phyloP scores from a whole-genome alignment of 2,113 vertebrate genomes.

The Triplophysa siluroides region DNA sequence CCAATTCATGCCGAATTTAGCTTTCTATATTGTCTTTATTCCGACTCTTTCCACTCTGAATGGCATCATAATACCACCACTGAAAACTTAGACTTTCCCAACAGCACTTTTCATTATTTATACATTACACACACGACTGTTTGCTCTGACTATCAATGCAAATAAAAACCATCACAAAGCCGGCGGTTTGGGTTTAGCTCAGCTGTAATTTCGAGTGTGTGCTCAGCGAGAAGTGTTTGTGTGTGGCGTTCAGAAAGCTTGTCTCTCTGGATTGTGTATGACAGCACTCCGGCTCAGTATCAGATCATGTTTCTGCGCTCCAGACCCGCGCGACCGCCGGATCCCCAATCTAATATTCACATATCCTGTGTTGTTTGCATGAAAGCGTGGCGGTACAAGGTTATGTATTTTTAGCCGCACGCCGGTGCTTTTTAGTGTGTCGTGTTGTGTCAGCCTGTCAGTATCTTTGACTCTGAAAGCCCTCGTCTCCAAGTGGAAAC shows the following conservation, averaged over 20 bases:
- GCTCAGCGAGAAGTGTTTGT: neutral
- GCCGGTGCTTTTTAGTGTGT: slow-evolving; percentile 2
- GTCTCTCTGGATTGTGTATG: slow-evolving; percentile 7
- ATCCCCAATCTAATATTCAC: slow-evolving; percentile 32
- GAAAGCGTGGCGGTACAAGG: slow-evolving; percentile 20
- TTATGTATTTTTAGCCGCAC: slow-evolving; percentile 42
- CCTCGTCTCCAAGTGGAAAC: slow-evolving; percentile 8
- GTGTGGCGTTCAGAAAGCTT: neutral
- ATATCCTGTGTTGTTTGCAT: slow-evolving; percentile 35
- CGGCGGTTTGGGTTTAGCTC: neutral
- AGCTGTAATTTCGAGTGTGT: neutral
- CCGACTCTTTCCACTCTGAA: neutral
- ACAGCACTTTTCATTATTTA: slow-evolving; percentile 1
- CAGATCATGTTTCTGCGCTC: neutral
- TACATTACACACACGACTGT: neutral
- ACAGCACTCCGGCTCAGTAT: slow-evolving; percentile 11
- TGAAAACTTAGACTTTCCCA: neutral
- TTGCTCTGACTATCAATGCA: neutral
- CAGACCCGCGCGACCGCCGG: neutral
- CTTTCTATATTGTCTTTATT: neutral
- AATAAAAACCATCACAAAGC: neutral
- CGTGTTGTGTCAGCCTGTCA: slow-evolving; percentile 31
- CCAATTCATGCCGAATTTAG: neutral
- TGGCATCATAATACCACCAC: neutral
- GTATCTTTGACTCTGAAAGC: slow-evolving; percentile 24